Base-by-base conservation (phyloP, 2,888 invertebrate genomes). In the Ceratothoa steindachneri region DNA sequence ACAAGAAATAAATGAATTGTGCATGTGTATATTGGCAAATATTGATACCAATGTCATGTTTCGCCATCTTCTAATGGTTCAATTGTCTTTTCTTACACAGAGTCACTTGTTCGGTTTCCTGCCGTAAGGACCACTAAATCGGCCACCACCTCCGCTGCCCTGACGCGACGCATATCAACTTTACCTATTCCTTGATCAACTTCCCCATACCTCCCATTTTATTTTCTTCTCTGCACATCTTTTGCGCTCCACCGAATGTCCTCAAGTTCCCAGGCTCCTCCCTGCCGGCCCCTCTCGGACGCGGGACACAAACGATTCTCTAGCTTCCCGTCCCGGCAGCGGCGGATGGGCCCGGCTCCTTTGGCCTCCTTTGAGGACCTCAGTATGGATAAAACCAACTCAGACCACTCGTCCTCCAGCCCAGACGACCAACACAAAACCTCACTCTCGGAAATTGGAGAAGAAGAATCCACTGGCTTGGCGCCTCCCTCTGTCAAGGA, bases 301-400 rank as follows among this genome's bases (percentile, higher is more conserved):
- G 74, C 72, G 72, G 77, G 77, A 31, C 74, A 75, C 55, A 52
- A 74, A 27, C 70, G 75, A 75, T 72, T 77, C 41, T 75, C 75
- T 31, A 75, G 77, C 75, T 73, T 77, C 75, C 74, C 77, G 75
- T 76, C 76, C 72, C 80, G 82, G 82, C 91, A 91, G 87, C 89
- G 90, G 87, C 81, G 82, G 74, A 90, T 92, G 85, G 94, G 94
- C 84, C 93, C 93, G 84, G 95, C 95, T 83, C 95, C 95, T 84
- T 92, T 95, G 86, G 95, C 95, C 84, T 95, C 94, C 83, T 93
- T 95, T 87, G 95, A 95, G 88, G 93, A 93, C 88, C 88, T 90
- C 85, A 91, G 91, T 83, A 77, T 80, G 72, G 80, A 80, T 68
- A 77, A 77, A 69, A 82, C 82, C 22, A 81, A 75, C 68, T 78